Base-by-base conservation (phyloP, 1,140 invertebrate species). In the Lepidostoma basale region DNA sequence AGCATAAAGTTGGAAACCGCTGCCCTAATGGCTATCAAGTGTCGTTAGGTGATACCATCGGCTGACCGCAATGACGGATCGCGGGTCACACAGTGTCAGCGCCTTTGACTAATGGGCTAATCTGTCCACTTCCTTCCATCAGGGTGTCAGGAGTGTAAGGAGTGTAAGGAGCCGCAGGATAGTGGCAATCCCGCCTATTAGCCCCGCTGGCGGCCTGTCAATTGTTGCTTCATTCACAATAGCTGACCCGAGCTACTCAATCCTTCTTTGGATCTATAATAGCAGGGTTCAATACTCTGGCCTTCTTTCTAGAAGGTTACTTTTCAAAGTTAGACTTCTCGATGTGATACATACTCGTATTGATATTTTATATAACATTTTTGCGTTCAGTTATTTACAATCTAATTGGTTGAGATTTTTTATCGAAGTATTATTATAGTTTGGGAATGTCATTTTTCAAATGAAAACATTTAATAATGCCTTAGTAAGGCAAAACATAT, bases 51-150 rank as follows among this genome's bases (percentile, higher is more conserved):
- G 16, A 18, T 23, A 20, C 3, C 8, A 4, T 16, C 23, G 20
- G 18, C 3, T 47, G 18, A 23, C 16, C 20, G 23, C 44, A 47
- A 54, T 30, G 26, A 54, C 12, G 6, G 25, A 30, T 54, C 10
- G 49, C 8, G 26, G 26, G 49, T 54, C 49, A 28, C 25, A 54
- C 25, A 54, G 26, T 54, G 26, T 30, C 49, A 30, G n/a, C 26
- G 49, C 16, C 26, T 23, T 54, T 54, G 25, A 54, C 49, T 54
- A 54, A 54, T 54, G 49, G 49, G 30, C 49, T 30, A 54, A 54
- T 54, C 28, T 54, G 30, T 54, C 49, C 49, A 54, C 49, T 54
- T 54, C 49, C 49, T 54, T 33, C 49, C 26, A 54, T 54, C 49
- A 33, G 26, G 20, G 20, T 14, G 40, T 10, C 40, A 5, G 40